Percentiles rank a stretch among this genome's conserved stretches.
These are phyloP conservation scores for Danio aesculapii DNA, from an alignment of 2,797 vertebrate species.

Conservation along the genomic window DNA sequence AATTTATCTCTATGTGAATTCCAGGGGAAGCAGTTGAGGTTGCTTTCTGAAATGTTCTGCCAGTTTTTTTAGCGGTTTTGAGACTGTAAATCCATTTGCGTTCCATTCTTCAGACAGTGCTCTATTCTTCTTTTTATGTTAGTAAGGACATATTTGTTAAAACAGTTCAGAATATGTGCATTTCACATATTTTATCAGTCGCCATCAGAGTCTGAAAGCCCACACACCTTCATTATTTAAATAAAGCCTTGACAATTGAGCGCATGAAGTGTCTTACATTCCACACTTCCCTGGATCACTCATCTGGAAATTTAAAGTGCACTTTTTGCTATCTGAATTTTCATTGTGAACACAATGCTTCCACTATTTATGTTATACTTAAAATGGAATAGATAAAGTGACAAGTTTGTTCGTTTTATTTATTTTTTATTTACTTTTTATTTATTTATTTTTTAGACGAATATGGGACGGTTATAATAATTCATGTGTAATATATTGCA, in stretches of 20 bases:
- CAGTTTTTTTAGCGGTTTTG: conserved; percentile 27
- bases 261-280: not conserved
- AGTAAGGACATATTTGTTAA: not conserved
- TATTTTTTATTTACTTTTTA: too few relatives aligned
- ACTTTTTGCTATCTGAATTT: too few relatives aligned
- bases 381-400: too few relatives aligned
- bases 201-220: not conserved
- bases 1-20: conserved; percentile 62
- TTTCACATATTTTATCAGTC: not conserved
- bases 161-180: not conserved
- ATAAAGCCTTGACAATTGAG: not conserved
- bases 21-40: conserved; percentile 36
- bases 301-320: not conserved
- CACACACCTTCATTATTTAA: not conserved
- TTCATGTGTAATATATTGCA: too few relatives aligned
- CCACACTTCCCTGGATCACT: too few relatives aligned
- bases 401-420: too few relatives aligned
- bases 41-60: conserved; percentile 18
- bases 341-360: too few relatives aligned
- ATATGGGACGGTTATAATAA: too few relatives aligned
- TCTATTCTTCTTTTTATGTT: not conserved
- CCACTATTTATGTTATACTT: too few relatives aligned
- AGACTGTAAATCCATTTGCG: not conserved
- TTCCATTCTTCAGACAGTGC: conserved; percentile 8
- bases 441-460: too few relatives aligned